Conservation (phyloP, 2,888 invertebrate species). For the Amblyjoppa proteus region DNA sequence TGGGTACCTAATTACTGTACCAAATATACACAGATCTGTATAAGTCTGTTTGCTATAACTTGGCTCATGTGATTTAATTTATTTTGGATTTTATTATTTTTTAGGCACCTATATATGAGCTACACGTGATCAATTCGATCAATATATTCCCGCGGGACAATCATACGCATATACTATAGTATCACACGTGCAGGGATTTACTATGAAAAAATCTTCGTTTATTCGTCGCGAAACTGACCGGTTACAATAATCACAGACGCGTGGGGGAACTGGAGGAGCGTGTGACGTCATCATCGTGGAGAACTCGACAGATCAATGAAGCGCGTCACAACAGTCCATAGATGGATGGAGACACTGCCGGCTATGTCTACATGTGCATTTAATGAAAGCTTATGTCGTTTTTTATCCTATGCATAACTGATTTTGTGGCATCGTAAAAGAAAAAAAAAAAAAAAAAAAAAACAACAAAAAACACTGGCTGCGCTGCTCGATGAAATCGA, state of each 20-base stretch:
- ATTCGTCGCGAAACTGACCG: constrained; percentile 23
- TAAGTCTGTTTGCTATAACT: no score
- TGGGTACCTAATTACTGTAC: no score
- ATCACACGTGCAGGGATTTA: background rate
- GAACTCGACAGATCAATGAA: constrained; percentile 67
- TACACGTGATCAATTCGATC: constrained; percentile 15
- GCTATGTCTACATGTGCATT: constrained; percentile 7
- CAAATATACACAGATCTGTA: no score
- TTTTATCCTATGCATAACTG: background rate
- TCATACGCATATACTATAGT: background rate
- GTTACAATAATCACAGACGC: constrained; percentile 34
- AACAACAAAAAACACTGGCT: constrained; percentile 15
- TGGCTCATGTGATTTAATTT: no score
- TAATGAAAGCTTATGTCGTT: constrained; percentile 1
- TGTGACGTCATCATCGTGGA: constrained; percentile 77
- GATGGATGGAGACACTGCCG: constrained; percentile 44
- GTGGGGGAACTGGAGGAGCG: constrained; percentile 71
- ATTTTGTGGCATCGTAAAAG: background rate
- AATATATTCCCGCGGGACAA: constrained; percentile 21
- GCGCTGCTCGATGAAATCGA: constrained; percentile 4
- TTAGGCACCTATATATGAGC: no score
- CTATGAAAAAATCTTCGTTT: constrained; percentile 14
- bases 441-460: background rate
- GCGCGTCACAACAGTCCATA: constrained; percentile 64
- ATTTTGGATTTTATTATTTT: no score